These are phyloP conservation scores for Thamnaconus septentrionalis DNA, from an alignment of 2,113 vertebrate species.

Conservation along the genomic window DNA sequence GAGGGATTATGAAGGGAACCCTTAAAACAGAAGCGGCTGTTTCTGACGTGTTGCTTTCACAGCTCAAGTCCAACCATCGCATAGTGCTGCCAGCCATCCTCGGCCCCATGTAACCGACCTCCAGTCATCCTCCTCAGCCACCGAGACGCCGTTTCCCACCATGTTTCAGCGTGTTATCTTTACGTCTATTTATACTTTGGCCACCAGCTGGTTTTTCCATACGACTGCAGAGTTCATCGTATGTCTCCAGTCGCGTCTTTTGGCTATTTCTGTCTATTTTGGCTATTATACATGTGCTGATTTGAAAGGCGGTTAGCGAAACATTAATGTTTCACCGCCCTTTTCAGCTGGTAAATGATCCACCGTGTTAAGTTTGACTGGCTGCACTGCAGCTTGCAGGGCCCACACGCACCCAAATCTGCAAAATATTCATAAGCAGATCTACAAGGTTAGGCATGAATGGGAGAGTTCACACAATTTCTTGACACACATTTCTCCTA, in stretches of 20 bases:
- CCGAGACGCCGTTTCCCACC: slow-evolving; percentile 2
- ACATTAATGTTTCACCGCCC: neutral
- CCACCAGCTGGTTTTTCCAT: slow-evolving; percentile 27
- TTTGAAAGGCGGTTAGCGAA: slow-evolving; percentile 1
- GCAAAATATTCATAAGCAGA: too few species aligned
- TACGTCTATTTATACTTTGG: slow-evolving; percentile 30
- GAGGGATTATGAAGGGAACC: neutral
- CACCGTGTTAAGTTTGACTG: neutral
- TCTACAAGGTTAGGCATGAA: too few species aligned
- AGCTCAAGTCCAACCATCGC: neutral
- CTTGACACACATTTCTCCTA: too few species aligned
- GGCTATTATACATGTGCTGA: neutral
- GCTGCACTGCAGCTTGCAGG: slow-evolving; percentile 5
- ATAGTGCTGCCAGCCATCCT: slow-evolving; percentile 1
- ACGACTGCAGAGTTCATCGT: neutral
- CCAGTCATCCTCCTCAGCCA: neutral
- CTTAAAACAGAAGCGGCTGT: neutral
- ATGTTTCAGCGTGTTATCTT: slow-evolving; percentile 18
- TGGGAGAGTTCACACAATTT: too few species aligned
- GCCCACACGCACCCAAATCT: neutral
- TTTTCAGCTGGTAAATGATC: slow-evolving; percentile 1
- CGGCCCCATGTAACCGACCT: slow-evolving; percentile 1
- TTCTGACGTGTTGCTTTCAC: neutral
- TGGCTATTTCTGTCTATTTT: neutral
- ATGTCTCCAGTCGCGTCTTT: neutral